Base-by-base conservation (phyloP, 2,113 vertebrate genomes). In the Protobothrops mucrosquamatus region DNA sequence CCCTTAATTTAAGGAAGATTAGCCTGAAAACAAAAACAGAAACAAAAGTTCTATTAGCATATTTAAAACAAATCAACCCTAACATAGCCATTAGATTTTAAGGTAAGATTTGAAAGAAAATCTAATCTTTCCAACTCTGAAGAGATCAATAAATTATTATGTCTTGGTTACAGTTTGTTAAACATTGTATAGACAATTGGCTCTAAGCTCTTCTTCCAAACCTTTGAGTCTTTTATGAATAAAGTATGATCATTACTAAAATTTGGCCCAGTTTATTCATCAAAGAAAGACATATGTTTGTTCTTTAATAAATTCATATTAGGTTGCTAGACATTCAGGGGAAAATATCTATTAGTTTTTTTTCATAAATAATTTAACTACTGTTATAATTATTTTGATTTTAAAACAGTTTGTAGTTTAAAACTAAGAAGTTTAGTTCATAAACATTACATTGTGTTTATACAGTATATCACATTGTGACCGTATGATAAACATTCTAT, bases 361-460 rank as follows among this genome's bases (percentile, higher is more conserved):
- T 10, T 23, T 20, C 87, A 87, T 59, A 52, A 12, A 1, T 4
- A 5, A 51, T 0, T 0, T 20, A 0, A 12, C 1, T 74, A 14
- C 52, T 39, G 74, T 52, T 88, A 3, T 9, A 88, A 89, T 54
- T 0, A 4, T 24, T 39, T 6, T 88, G 90, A 48, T 34, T 11
- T 86, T 23, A 64, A 2, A 64, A 46, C 0, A 1, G 0, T 0
- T 0, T 43, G 0, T 56, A 0, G 0, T 34, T 51, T 43, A 29
- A 15, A 43, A 46, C 0, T 39, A 22, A 90, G 9, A 9, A 4
- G 23, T 59, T 23, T 59, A 3, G 5, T 74, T 74, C 51, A 29
- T 7, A 6, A 57, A 20, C 55, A 56, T 56, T 56, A 56, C 55
- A 15, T 91, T 89, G 89, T 52, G 55, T 12, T 0, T 0, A 8